Conservation (phyloP, 2,797 vertebrate genomes). For the Anniella stebbinsi region DNA sequence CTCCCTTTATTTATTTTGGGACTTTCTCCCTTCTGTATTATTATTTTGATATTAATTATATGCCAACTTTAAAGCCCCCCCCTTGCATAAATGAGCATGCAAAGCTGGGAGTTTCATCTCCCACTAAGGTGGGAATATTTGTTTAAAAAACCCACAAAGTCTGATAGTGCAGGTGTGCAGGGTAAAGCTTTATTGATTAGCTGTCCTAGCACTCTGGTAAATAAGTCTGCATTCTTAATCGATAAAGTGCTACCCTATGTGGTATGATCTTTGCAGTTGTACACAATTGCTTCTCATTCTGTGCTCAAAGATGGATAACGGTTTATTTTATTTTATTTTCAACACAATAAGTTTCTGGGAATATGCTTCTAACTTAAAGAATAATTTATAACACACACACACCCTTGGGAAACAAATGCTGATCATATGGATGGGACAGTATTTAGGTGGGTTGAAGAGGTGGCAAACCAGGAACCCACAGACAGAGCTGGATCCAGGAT, state of each 20-base stretch:
- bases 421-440: background rate
- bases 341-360: constrained; percentile 20
- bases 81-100: background rate
- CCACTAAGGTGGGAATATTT: background rate
- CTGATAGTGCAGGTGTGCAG: constrained; percentile 35
- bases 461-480: background rate
- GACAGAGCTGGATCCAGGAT: no score
- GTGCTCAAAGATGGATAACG: constrained; percentile 34
- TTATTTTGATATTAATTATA: background rate
- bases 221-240: constrained; percentile 41
- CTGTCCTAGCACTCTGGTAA: constrained; percentile 51
- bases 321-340: constrained; percentile 49
- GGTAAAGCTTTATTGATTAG: constrained; percentile 54
- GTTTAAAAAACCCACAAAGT: constrained; percentile 52
- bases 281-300: constrained; percentile 17
- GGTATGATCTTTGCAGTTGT: constrained; percentile 40
- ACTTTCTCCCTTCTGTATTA: background rate
- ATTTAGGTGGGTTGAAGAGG: background rate
- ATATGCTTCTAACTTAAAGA: background rate
- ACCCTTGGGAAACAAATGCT: background rate
- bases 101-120: background rate
- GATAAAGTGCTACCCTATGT: constrained; percentile 38
- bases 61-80: background rate
- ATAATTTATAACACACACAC: background rate
- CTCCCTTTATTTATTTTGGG: background rate